Percentiles rank a stretch among this genome's conserved stretches.
Conservation (phyloP, 2,113 vertebrate genomes). For the Hippopotamus amphibius region DNA sequence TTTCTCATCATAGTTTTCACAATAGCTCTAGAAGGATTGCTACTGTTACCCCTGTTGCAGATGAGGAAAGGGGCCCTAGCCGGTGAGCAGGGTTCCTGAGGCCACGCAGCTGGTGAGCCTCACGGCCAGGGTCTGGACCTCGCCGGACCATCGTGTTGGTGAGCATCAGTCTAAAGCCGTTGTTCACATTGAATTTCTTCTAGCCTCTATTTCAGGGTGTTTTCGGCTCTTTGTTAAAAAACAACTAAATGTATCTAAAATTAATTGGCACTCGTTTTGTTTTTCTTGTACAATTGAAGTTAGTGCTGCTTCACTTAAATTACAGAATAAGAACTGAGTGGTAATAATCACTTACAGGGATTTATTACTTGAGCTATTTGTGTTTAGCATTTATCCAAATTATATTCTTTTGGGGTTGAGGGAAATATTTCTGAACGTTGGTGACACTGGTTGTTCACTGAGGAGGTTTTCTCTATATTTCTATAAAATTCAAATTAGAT, state of each 20-base stretch:
- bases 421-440: neutral
- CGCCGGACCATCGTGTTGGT: neutral
- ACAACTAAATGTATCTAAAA: neutral
- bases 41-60: accelerated
- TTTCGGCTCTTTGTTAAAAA: slow-evolving; percentile 30
- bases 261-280: neutral
- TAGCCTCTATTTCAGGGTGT: neutral
- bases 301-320: slow-evolving; percentile 3
- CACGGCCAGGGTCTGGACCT: neutral
- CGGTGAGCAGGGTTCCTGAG: neutral
- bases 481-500: neutral
- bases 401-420: neutral
- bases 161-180: neutral
- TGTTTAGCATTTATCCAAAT: neutral
- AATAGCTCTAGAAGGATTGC: no score
- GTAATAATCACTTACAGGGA: neutral
- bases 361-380: neutral
- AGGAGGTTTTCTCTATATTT: neutral
- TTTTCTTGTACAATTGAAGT: neutral
- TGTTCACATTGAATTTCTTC: neutral
- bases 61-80: neutral
- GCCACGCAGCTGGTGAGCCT: neutral
- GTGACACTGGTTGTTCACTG: neutral
- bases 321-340: neutral
- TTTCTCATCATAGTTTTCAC: neutral